Base-by-base conservation (phyloP, 2,797 vertebrate genomes). In the Eulemur albifrons region DNA sequence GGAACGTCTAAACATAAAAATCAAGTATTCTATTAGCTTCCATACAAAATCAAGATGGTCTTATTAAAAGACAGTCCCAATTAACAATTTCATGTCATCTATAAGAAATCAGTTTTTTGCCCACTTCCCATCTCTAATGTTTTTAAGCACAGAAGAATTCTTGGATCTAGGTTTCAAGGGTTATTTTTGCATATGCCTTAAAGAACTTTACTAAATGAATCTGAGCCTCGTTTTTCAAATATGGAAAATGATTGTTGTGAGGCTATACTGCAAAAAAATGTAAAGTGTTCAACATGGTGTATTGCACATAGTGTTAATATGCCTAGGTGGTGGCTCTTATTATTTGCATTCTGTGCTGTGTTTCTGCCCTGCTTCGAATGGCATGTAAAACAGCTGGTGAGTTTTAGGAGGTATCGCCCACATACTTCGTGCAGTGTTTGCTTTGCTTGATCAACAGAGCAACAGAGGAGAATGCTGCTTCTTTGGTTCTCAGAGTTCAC, bases 81-180 rank as follows among this genome's bases (percentile, higher is more conserved):
- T 86, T 73, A 87, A 82, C 48, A 76, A 45, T 86, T 88, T 89
- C 50, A 30, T 79, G 17, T 45, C 57, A 85, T 54, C 50, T 13
- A n/a, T 35, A 76, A 81, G 48, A 96, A 67, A 40, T 86, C 20
- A 30, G 8, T 30, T 92, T 75, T 54, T 92, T 95, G 43, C 57
- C 40, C 15, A 82, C 25, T 18, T 77, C 35, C 10, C 21, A 32
- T n/a, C 77, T 85, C 52, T 88, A 63, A 72, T 81, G 27, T 76
- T 80, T 94, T 92, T 79, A 92, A 89, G 9, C 59, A 93, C 88
- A 72, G 70, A 38, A 87, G 45, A 54, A 76, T 48, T 70, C 76
- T 27, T 76, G 57, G 17, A 45, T 43, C 12, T 90, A 77, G 3
- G 12, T 75, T 83, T 97, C 77, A 86, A 75, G 40, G 15, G 63